Base-by-base conservation (phyloP, 35 echinoderm and acorn worm species). In the Acanthaster planci region DNA sequence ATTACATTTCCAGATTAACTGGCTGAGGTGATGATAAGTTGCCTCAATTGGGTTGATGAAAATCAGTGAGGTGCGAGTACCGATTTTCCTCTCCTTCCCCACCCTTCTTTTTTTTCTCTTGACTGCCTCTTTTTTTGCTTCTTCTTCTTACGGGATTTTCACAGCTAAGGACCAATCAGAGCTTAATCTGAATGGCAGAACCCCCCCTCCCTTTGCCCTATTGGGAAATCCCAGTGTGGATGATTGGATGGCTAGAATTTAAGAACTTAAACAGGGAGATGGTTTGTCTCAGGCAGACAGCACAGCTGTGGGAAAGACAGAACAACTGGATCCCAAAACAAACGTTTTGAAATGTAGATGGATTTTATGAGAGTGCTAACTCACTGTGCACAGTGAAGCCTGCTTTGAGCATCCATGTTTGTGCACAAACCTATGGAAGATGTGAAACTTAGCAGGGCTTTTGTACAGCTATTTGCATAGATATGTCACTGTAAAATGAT, bases 1-100 rank as follows among this genome's bases (percentile, higher is more conserved):
- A 72, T 72, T 72, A 72, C 64, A 29, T 72, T 72, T 72, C 64
- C 64, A 72, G 64, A 72, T 72, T 72, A 72, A 72, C 64, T 72
- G 64, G 64, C 64, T 9, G 64, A 16, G 64, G 34, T 72, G 64
- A 26, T 72, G 30, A 30, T 72, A 72, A 72, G 18, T 72, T 72
- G 14, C 64, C 64, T 72, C 64, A 7, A 15, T 34, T 72, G 64
- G 34, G 26, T 2, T 26, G 64, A 72, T 72, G 8, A 72, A 72
- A 72, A 72, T 72, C 64, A 72, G 26, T 72, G 26, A 72, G 23
- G 30, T 72, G 64, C 59, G 30, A 67, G 30, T 67, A 6, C 42
- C 42, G 42, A 47, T 47, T 47, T 47, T 47, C 12, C 12, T 12
- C 26, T 72, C 15, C 23, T 8, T 35, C 64, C 34, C 64, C 64